Conservation (phyloP, 1,140 invertebrate genomes). For the Macrobrachium rosenbergii region DNA sequence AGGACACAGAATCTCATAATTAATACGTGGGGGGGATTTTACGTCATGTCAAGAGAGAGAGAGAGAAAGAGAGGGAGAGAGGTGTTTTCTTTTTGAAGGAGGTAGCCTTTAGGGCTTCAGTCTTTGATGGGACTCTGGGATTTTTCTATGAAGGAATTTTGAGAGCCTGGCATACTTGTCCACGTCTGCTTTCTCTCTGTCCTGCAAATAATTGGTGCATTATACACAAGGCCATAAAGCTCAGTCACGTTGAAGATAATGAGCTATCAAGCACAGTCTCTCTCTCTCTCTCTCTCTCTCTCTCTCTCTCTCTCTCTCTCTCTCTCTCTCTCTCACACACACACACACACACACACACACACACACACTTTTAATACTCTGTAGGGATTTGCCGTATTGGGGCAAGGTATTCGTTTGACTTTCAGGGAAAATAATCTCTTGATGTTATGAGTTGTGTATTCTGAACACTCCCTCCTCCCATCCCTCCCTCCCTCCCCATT, state of each 20-base stretch:
- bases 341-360: neutral
- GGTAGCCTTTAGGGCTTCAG: neutral
- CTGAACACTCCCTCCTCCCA: too few species aligned
- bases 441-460: too few species aligned
- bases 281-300: neutral
- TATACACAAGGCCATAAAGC: too few species aligned
- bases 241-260: too few species aligned
- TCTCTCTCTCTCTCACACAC: neutral
- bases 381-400: too few species aligned
- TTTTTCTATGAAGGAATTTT: neutral
- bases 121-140: neutral
- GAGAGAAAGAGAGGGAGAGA: neutral
- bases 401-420: too few species aligned
- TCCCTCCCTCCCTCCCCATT: too few species aligned
- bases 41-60: neutral
- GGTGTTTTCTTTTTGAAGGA: neutral
- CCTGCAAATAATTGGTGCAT: too few species aligned
- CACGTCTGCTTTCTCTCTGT: too few species aligned
- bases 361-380: neutral
- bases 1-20: too few species aligned
- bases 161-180: neutral
- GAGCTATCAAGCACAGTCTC: neutral
- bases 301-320: slow-evolving; percentile 16
- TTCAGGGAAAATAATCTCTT: too few species aligned
- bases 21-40: neutral